Evolutionary conservation across 2,888 invertebrate genomes (phyloP), one percentile per base, ranked within the genome.

Genomic region (Phytoseiulus persimilis): DNA sequence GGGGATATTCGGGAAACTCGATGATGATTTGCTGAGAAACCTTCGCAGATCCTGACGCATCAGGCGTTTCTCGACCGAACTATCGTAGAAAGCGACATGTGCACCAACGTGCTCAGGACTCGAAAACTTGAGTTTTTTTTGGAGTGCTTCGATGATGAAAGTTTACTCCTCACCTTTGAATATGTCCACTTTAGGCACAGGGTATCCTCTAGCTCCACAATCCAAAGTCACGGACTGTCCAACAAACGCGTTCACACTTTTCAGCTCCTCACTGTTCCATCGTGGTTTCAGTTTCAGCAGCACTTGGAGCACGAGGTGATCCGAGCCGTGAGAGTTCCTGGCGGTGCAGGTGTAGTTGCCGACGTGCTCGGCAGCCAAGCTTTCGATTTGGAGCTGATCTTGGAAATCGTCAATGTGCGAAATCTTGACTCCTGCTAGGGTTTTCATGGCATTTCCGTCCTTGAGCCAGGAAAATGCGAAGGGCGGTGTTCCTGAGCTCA

Each of bases 321-420:
- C 32, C n/a, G 87, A 32, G 11, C 87, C 87, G 23, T 87, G 33
- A 0, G 45, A n/a, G 45, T 87, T 87, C 18, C 31, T 87, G 9
- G 87, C 87, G 11, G 32, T 31, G 18, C 87, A 87, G n/a, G 87
- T 87, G 32, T 87, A 87, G 33, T 87, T 87, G 28, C 87, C 87
- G 45, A 87, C 87, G 33, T 87, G 87, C n/a, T 87, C 87, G 33
- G 45, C 33, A 33, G 87, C 32, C 1, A 87, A 31, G 33, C 33
- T 31, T 18, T 87, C 87, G 31, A 87, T 87, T 14, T 87, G 32
- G 32, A 87, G 32, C 45, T 87, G 87, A 33, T 31, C 87, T 31
- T 87, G 87, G 87, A 87, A 87, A 23, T 87, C 87, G 23, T 87
- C 33, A 11, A 32, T 87, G 33, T 87, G 33, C 6, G 32, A 33